Evolutionary conservation across 1,140 invertebrate genomes (phyloP).

Genomic region (Anastrepha obliqua): DNA sequence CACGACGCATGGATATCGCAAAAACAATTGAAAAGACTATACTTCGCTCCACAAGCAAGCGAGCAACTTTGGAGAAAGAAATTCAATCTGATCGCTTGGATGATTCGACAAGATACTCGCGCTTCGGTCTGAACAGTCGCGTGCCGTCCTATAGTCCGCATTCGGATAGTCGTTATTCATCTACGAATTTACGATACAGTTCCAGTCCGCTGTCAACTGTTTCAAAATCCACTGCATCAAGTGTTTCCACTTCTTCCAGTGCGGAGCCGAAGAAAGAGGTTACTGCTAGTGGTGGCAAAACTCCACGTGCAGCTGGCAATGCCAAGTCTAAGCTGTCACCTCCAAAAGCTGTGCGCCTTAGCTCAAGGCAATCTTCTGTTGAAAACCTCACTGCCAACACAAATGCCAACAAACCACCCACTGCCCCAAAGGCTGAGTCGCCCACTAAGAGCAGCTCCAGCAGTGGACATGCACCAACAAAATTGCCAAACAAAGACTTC

Average conservation of each 20-base stretch:
- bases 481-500: conserved; percentile 83
- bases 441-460: conserved; percentile 73
- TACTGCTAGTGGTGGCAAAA: conserved; percentile 27
- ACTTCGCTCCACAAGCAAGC: conserved; percentile 76
- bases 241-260: background rate
- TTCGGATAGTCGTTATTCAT: conserved; percentile 76
- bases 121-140: conserved; percentile 78
- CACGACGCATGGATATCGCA: conserved; percentile 81
- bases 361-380: conserved; percentile 68
- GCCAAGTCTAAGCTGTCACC: conserved; percentile 70
- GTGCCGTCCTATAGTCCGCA: conserved; percentile 81
- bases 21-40: conserved; percentile 82
- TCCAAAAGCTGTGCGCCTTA: conserved; percentile 65
- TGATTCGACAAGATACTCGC: conserved; percentile 78
- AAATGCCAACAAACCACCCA: conserved; percentile 75
- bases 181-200: conserved; percentile 71
- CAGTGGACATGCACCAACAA: conserved; percentile 66
- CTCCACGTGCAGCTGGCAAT: conserved; percentile 49
- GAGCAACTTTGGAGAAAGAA: conserved; percentile 79
- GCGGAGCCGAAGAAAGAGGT: conserved; percentile 57
- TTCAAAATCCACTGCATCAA: conserved; percentile 51
- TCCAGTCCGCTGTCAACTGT: conserved; percentile 61
- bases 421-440: conserved; percentile 75
- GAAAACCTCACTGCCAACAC: conserved; percentile 61
- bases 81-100: conserved; percentile 82